These are phyloP conservation scores for Xiphias gladius DNA, from an alignment of 2,113 vertebrate species.

Conservation along the genomic window DNA sequence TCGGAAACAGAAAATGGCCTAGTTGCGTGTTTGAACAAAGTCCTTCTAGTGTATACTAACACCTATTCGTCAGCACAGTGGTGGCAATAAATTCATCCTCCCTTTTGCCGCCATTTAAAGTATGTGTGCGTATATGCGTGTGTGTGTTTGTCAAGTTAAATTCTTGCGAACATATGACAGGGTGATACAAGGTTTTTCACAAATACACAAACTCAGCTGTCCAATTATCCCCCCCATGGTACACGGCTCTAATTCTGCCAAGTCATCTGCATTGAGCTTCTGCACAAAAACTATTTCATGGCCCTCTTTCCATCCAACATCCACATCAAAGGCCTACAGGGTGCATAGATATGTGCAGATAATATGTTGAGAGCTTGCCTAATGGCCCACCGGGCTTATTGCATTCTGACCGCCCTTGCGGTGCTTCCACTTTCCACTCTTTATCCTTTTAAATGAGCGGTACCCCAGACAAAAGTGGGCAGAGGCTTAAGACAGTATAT, in stretches of 20 bases:
- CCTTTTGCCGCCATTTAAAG: constrained; percentile 12
- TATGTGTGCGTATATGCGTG: not conserved
- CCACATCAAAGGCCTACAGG: constrained; percentile 58
- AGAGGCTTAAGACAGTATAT: constrained; percentile 57
- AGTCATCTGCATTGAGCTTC: constrained; percentile 76
- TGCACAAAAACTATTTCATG: constrained; percentile 67
- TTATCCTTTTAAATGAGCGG: constrained; percentile 54
- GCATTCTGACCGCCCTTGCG: constrained; percentile 29
- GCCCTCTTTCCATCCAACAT: constrained; percentile 60
- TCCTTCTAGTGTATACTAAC: constrained; percentile 52
- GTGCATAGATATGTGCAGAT: constrained; percentile 56
- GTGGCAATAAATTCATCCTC: constrained; percentile 52
- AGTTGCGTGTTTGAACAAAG: constrained; percentile 48
- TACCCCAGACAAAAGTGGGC: constrained; percentile 47
- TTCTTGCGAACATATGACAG: constrained; percentile 77
- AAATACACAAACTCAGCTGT: constrained; percentile 78
- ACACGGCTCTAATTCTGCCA: constrained; percentile 66
- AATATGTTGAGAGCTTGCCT: constrained; percentile 58
- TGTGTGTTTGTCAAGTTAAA: constrained; percentile 47
- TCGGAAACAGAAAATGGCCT: not conserved
- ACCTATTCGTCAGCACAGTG: constrained; percentile 31
- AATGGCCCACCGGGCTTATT: constrained; percentile 51
- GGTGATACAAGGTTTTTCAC: constrained; percentile 71
- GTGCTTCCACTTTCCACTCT: constrained; percentile 57
- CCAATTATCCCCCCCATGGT: constrained; percentile 63